Evolutionary conservation across 2,113 vertebrate species (phyloP).

Genomic region (crab-eating macaque (Macaca fascicularis)): DNA sequence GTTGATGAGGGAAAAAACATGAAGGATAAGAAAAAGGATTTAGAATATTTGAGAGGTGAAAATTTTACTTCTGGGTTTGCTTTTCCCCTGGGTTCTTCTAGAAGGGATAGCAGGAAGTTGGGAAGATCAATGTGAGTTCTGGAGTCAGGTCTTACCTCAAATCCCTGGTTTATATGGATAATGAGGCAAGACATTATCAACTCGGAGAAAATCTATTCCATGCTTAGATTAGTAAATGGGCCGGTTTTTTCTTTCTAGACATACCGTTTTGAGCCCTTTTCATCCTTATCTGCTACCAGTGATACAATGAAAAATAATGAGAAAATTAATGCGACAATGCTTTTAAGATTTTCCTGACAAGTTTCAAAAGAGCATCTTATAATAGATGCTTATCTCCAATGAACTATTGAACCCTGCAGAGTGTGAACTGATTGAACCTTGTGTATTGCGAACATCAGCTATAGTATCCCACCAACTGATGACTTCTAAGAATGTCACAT

Average conservation of each 20-base stretch:
- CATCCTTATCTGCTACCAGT: neutral
- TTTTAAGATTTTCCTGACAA: conserved; percentile 40
- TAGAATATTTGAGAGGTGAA: neutral
- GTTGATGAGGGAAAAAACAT: neutral
- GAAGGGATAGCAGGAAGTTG: neutral
- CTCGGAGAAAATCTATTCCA: neutral
- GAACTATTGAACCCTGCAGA: neutral
- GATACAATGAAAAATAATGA: conserved; percentile 28
- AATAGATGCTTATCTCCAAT: neutral
- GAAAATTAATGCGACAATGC: neutral
- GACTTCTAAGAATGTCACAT: neutral
- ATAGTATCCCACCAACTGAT: neutral
- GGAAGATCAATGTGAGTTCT: neutral
- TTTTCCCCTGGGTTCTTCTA: neutral
- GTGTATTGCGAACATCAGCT: neutral
- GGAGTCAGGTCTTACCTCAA: neutral
- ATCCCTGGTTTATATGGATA: neutral
- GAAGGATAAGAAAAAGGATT: neutral
- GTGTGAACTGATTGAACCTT: neutral
- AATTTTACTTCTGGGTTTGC: neutral
- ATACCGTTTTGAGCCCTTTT: neutral
- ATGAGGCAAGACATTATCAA: neutral
- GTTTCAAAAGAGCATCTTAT: neutral
- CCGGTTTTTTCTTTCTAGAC: neutral
- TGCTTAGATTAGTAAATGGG: neutral